Evolutionary conservation across 2,888 invertebrate genomes (phyloP).

Genomic region (Rhynchonema sp.): DNA sequence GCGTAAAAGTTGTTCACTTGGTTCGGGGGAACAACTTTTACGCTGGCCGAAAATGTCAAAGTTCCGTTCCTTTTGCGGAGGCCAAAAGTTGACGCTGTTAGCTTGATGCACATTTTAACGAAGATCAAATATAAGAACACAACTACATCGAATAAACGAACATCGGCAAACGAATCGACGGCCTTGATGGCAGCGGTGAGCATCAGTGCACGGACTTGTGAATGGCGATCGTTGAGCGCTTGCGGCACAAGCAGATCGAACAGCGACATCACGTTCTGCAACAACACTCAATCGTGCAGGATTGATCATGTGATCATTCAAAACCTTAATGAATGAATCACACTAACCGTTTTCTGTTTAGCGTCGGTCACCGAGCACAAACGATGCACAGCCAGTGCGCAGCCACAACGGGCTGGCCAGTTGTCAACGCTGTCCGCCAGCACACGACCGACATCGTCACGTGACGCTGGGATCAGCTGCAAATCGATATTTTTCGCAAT

Average conservation of each 20-base stretch:
- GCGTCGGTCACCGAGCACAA: not conserved
- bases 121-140: too few relatives aligned
- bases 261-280: not conserved
- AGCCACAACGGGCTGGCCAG: conserved; percentile 73
- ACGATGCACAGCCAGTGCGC: conserved; percentile 51
- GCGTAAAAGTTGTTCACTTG: too few relatives aligned
- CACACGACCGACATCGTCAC: conserved; percentile 78
- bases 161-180: conserved; percentile 78
- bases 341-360: not conserved
- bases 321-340: too few relatives aligned
- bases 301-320: too few relatives aligned
- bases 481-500: not conserved
- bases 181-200: conserved; percentile 72
- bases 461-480: conserved; percentile 31
- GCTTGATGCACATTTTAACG: too few relatives aligned
- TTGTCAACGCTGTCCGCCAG: conserved; percentile 57
- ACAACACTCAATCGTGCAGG: too few relatives aligned
- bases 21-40: too few relatives aligned
- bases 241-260: conserved; percentile 43
- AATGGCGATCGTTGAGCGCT: conserved; percentile 65
- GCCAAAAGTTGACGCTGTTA: too few relatives aligned
- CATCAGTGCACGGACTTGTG: conserved; percentile 59
- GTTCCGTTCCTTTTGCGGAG: too few relatives aligned
- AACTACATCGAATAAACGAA: too few relatives aligned
- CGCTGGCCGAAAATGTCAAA: too few relatives aligned